Conservation (phyloP, 2,113 vertebrate species). For the Mormoops blainvillei region DNA sequence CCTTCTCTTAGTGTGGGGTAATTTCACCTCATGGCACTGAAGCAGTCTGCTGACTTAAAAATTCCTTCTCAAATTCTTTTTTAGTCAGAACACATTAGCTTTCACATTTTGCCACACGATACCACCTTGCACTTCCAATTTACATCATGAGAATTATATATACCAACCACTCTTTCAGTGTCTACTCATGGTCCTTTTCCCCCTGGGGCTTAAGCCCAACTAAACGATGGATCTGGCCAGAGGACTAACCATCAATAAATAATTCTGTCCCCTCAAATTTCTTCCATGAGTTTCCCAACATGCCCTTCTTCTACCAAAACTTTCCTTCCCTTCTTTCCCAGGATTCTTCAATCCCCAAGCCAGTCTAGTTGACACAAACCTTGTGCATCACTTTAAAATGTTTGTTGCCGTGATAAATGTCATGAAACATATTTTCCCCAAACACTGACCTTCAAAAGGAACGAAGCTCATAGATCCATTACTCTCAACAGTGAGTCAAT, state of each 20-base stretch:
- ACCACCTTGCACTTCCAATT: not conserved
- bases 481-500: slow-evolving; percentile 17
- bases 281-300: not conserved
- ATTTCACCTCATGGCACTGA: not conserved
- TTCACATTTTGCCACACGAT: not conserved
- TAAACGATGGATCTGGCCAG: not conserved
- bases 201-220: not conserved
- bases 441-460: slow-evolving; percentile 46
- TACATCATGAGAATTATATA: not conserved
- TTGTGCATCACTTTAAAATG: not conserved
- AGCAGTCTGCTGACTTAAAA: not conserved
- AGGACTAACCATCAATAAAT: not conserved
- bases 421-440: slow-evolving; percentile 36
- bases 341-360: not conserved
- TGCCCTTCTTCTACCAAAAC: not conserved
- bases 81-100: not conserved
- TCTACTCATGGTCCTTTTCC: not conserved
- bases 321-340: not conserved
- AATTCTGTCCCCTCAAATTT: not conserved
- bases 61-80: not conserved
- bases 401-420: not conserved
- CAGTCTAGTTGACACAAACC: not conserved
- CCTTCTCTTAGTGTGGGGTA: not conserved
- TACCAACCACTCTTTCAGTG: not conserved
- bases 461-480: not conserved